Evolutionary conservation across 2,888 invertebrate species (phyloP), one percentile per base, ranked within the genome.

Genomic region (Rugalucina vietnamica): DNA sequence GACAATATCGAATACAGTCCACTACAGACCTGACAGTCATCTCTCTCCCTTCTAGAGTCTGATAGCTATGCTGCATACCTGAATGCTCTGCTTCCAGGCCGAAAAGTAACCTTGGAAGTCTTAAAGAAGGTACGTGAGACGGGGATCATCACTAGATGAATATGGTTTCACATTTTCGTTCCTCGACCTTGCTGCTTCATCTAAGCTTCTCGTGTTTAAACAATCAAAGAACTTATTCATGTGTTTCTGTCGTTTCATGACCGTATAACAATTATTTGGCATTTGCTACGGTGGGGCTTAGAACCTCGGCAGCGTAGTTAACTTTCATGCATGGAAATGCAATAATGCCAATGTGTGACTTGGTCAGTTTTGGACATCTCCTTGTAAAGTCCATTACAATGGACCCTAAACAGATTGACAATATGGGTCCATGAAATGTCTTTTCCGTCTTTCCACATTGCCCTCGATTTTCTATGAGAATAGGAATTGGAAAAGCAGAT

Each of bases 401-500:
- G 79, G 0, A 84, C 79, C 54, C 86, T 76, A 57, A 76, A 84
- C 0, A 88, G 65, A 14, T 69, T 43, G 0, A 89, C 82, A 76
- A 89, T 75, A 50, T 88, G 88, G 54, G 78, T 43, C 88, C 84
- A 87, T 0, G 82, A 84, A n/a, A 89, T 84, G 57, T 84, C 86
- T 43, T 79, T 81, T 1, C 82, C 84, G 65, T 87, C 73, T 32
- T 70, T 79, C 85, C 89, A 89, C 65, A 88, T 32, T 21, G 24
- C n/a, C 60, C 86, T 69, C 0, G 84, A 75, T 8, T 76, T 79
- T 57, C 78, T 88, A 34, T 88, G 87, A 0, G 83, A 81, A 54
- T 75, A 80, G 18, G 82, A 88, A 74, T 87, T 87, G n/a, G 79
- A 71, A 21, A 89, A 88, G 57, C 86, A 87, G 29, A 88, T 89